Base-by-base conservation (phyloP, 1,140 invertebrate species). In the Streblospio benedicti region DNA sequence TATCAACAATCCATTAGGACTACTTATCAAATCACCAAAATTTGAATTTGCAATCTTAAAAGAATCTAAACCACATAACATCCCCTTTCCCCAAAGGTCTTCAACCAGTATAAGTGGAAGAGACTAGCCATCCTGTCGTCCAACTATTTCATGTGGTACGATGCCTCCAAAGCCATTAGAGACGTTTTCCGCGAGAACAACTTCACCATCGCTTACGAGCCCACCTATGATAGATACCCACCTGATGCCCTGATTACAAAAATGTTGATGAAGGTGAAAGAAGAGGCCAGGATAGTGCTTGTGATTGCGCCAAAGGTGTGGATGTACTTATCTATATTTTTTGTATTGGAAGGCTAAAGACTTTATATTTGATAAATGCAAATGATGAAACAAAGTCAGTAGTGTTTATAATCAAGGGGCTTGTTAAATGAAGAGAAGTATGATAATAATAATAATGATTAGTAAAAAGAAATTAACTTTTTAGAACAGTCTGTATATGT, bases 21-120 rank as follows among this genome's bases (percentile, higher is more conserved):
- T n/a, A n/a, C n/a, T n/a, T n/a, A n/a, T n/a, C n/a, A n/a, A n/a
- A n/a, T n/a, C n/a, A n/a, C n/a, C n/a, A n/a, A n/a, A n/a, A n/a
- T n/a, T n/a, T n/a, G n/a, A n/a, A n/a, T n/a, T n/a, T n/a, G n/a
- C n/a, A n/a, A n/a, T n/a, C n/a, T n/a, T n/a, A n/a, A n/a, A n/a
- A n/a, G n/a, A n/a, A n/a, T n/a, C n/a, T n/a, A n/a, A n/a, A n/a
- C n/a, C n/a, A n/a, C n/a, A n/a, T n/a, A n/a, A n/a, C n/a, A n/a
- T n/a, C n/a, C n/a, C n/a, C n/a, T n/a, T n/a, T n/a, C n/a, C n/a
- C n/a, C n/a, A n/a, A n/a, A n/a, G n/a, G n/a, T n/a, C 9, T 57
- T 62, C 25, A n/a, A 38, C 18, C 28, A 23, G 32, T 62, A 35
- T 20, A 30, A 38, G 1, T 62, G 60, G 60, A 31, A 35, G 14